Conservation (phyloP, 2,113 vertebrate genomes). For the Rhabdornis inornatus region DNA sequence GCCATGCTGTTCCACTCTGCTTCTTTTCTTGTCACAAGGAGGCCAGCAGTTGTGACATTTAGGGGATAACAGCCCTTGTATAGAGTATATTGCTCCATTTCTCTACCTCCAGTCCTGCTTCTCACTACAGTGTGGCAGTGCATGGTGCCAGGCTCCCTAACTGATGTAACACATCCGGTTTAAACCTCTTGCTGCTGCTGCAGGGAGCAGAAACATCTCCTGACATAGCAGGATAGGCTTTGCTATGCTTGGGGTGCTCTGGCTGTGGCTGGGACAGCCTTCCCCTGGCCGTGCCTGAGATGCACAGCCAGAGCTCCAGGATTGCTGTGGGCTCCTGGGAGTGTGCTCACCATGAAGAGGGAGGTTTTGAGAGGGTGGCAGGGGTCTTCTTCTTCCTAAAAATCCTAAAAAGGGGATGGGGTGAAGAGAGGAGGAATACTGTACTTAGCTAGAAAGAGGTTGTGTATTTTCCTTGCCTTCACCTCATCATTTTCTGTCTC, state of each 20-base stretch:
- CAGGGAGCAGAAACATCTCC: background rate
- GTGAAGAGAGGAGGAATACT: background rate
- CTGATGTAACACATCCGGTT: background rate
- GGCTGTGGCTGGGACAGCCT: background rate
- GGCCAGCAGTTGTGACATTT: background rate
- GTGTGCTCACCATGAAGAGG: background rate
- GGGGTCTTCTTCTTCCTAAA: background rate
- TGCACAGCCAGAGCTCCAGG: background rate
- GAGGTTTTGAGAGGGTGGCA: background rate
- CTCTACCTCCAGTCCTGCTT: background rate
- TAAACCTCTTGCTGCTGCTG: background rate
- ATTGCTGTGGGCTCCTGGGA: background rate
- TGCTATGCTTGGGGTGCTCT: background rate
- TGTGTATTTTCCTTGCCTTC: rapidly evolving
- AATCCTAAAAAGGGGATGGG: background rate
- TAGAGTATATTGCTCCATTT: background rate
- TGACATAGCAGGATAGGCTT: background rate
- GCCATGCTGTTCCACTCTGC: background rate
- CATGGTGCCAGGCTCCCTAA: background rate
- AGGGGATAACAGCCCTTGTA: background rate
- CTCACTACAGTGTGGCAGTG: background rate
- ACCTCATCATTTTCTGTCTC: background rate
- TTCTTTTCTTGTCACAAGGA: background rate
- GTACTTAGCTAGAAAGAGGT: background rate
- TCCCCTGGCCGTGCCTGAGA: rapidly evolving